Base-by-base conservation (phyloP, 2,888 invertebrate species). In the Temnothorax unifasciatus region DNA sequence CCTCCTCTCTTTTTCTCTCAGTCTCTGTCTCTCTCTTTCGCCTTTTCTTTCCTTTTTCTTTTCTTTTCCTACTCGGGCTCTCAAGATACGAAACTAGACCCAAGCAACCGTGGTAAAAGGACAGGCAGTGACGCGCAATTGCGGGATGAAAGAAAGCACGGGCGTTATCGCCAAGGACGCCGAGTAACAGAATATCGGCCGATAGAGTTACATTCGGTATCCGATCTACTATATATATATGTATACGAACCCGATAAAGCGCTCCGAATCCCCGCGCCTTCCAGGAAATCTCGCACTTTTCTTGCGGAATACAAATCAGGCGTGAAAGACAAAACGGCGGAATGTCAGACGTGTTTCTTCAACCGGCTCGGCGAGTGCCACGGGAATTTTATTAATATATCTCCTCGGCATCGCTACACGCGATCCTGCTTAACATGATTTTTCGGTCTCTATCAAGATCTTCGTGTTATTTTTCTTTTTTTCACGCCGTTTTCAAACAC, bases 181-280 rank as follows among this genome's bases (percentile, higher is more conserved):
- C 73, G 59, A 59, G 79, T 81, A 81, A 81, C 59, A 38, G 79
- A 81, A 81, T 81, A 81, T 73, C 79, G 34, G 34, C 74, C 79
- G 79, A 81, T 81, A 71, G 79, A 59, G 79, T 81, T 81, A 81
- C 74, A 81, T 47, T 13, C 79, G n/a, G 73, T 47, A 61, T 81
- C 79, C 34, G 47, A 81, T 81, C 74, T 34, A 18, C 47, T 59
- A 21, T n/a, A n/a, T n/a, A n/a, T n/a, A n/a, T n/a, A n/a, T n/a
- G n/a, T n/a, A n/a, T 21, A 25, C 68, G 52, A 59, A 38, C 21
- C 38, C 59, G 79, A 73, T 73, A 79, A 47, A 73, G 34, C 34
- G 21, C 34, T 18, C 8, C 79, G 34, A 34, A 47, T 71, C 11
- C 21, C 11, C 41, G 41, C 41, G 13, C 77, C 18, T 34, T 25